These are phyloP conservation scores for Platygyra sinensis DNA, from an alignment of 64 coral and sea anemone species.

Conservation along the genomic window DNA sequence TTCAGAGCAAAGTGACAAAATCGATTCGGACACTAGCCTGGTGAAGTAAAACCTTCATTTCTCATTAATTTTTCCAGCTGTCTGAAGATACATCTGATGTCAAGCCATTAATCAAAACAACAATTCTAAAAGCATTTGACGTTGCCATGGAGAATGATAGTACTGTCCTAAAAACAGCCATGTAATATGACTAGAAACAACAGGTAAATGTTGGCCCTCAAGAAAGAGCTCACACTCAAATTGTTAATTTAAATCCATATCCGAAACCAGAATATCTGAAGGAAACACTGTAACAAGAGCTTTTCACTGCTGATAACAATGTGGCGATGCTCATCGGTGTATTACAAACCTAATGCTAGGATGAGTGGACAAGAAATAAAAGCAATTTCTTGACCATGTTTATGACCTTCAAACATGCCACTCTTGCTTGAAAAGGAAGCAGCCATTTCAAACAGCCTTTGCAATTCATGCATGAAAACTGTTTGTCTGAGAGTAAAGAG, in stretches of 20 bases:
- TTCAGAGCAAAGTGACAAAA: constrained; percentile 17
- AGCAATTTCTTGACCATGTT: not conserved
- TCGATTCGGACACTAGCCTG: constrained; percentile 33
- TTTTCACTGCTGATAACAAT: constrained; percentile 65
- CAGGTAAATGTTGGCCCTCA: constrained; percentile 72
- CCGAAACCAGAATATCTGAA: constrained; percentile 72
- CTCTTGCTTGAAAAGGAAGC: constrained; percentile 57
- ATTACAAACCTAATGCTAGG: constrained; percentile 56
- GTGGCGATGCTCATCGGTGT: constrained; percentile 62
- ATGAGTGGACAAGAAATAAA: constrained; percentile 68
- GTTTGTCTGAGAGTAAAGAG: constrained; percentile 18
- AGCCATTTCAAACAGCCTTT: too few species aligned
- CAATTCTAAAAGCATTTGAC: constrained; percentile 40
- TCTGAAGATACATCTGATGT: constrained; percentile 2
- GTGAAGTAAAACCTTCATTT: constrained; percentile 66
- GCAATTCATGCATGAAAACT: not conserved
- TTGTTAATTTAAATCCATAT: constrained; percentile 50
- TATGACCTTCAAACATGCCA: too few species aligned
- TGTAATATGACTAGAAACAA: constrained; percentile 73
- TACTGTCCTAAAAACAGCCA: constrained; percentile 74
- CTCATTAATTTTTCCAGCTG: constrained; percentile 38
- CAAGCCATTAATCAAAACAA: constrained; percentile 46
- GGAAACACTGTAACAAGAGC: constrained; percentile 56
- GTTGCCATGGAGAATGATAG: constrained; percentile 66
- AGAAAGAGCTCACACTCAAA: constrained; percentile 46